Conservation (phyloP, 2,888 invertebrate species). For the Hololepta plana region DNA sequence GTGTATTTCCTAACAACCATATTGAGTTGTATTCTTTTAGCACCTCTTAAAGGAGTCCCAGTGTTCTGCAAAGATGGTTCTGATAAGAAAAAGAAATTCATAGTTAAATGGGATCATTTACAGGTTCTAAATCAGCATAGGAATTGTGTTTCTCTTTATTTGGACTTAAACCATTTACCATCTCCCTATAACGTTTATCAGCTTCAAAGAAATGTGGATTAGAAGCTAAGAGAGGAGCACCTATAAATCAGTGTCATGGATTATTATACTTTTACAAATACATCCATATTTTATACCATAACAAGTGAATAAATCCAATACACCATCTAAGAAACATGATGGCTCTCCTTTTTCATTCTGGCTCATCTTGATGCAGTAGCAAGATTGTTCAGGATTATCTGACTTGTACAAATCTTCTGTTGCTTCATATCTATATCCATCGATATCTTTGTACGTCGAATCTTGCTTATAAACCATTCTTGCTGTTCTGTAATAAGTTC, state of each 20-base stretch:
- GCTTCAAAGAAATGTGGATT: neutral
- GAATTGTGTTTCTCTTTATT: conserved; percentile 1
- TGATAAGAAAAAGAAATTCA: too few relatives aligned
- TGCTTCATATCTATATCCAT: neutral
- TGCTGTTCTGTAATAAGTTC: conserved; percentile 1
- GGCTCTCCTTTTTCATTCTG: neutral
- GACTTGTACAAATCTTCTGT: neutral
- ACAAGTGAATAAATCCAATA: neutral
- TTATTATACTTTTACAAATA: too few relatives aligned
- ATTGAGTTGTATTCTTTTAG: conserved; percentile 1
- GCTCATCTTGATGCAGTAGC: conserved; percentile 1
- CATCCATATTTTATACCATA: neutral
- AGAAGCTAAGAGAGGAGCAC: conserved; percentile 1
- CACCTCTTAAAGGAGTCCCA: neutral
- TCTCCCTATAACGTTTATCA: neutral
- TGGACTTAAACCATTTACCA: neutral
- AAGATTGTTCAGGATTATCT: neutral
- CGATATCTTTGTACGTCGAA: neutral
- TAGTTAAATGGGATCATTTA: too few relatives aligned
- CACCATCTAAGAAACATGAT: neutral
- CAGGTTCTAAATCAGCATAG: neutral
- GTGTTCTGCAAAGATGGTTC: too few relatives aligned
- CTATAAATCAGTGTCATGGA: too few relatives aligned
- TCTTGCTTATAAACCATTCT: conserved; percentile 1
- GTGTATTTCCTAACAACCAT: too few relatives aligned